Evolutionary conservation across 2,888 invertebrate genomes (phyloP), one percentile per base, ranked within the genome.

Genomic region (Noctua janthe): DNA sequence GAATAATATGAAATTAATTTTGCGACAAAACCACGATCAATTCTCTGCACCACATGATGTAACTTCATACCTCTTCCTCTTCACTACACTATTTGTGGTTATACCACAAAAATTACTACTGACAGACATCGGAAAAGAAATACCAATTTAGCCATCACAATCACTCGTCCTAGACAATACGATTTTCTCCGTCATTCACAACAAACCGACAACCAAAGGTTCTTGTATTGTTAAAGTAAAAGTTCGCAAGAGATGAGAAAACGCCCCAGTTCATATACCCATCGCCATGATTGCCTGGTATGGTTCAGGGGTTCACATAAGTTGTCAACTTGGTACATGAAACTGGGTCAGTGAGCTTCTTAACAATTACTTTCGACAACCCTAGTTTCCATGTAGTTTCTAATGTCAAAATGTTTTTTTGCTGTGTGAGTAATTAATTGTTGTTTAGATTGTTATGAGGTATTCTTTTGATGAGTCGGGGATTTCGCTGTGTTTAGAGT

Each of bases 231-330:
- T 90, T 84, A 69, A 64, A 84, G 90, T 89, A 91, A 91, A 90
- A 89, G 88, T 89, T 7, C 1, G 39, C 51, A 73, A 62, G 66
- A 81, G 76, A 89, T 92, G 93, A 88, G 93, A 94, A 94, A 94
- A 91, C 88, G 92, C 75, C 87, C 92, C 54, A 88, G 84, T 81
- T 89, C 56, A 64, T 66, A 47, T 87, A 91, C 77, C 35, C 72
- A 78, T 78, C 76, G 73, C 39, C 78, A 77, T 89, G n/a, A 74
- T 70, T 71, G 75, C 80, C 83, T 85, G 85, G 87, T 90, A 93
- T 89, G 94, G 94, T 94, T 94, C 94, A 93, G 91, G 89, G 80
- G 90, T 91, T 93, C 94, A 90, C 92, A 93, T 94, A 92, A 93
- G 93, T 91, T 91, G 92, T 87, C 86, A 86, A 79, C 62, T 71